These are phyloP conservation scores for Cheilinus undulatus DNA, from an alignment of 2,113 vertebrate species.

Conservation along the genomic window DNA sequence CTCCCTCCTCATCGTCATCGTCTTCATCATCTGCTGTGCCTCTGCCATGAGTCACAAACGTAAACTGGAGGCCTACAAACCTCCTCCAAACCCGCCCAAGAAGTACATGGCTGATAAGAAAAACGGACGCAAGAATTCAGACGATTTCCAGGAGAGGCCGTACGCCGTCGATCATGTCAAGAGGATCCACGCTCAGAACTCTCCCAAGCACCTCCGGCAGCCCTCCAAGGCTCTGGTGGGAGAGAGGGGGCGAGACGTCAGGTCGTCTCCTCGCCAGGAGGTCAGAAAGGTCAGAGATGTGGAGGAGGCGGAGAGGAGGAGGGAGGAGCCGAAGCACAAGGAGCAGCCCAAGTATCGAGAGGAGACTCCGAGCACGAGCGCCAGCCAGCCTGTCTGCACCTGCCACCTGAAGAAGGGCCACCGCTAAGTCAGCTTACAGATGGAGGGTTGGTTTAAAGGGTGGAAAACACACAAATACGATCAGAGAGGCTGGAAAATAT, in stretches of 20 bases:
- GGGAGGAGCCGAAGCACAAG: slow-evolving; percentile 73
- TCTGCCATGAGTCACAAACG: slow-evolving; percentile 92
- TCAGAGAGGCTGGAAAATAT: slow-evolving; percentile 3
- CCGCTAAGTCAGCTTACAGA: slow-evolving; percentile 45
- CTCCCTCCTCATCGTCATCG: slow-evolving; percentile 89
- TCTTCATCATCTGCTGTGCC: slow-evolving; percentile 93
- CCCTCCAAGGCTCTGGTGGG: slow-evolving; percentile 80
- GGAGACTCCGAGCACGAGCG: slow-evolving; percentile 63
- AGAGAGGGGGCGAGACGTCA: slow-evolving; percentile 77
- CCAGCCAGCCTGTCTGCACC: slow-evolving; percentile 77
- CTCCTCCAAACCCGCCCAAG: slow-evolving; percentile 81
- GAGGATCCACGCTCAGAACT: slow-evolving; percentile 88
- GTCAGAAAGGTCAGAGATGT: slow-evolving; percentile 68
- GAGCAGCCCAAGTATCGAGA: slow-evolving; percentile 70
- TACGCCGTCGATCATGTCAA: slow-evolving; percentile 83
- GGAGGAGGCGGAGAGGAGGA: slow-evolving; percentile 74
- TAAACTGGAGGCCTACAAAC: slow-evolving; percentile 93
- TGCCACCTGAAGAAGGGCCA: slow-evolving; percentile 81
- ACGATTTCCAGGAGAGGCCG: slow-evolving; percentile 83
- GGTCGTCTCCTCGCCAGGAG: slow-evolving; percentile 65
- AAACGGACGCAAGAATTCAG: slow-evolving; percentile 77
- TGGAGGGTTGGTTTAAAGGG: background rate
- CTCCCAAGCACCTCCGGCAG: slow-evolving; percentile 88
- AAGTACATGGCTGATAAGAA: slow-evolving; percentile 87
- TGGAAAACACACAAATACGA: slow-evolving; percentile 7